Conservation (phyloP, 2,888 invertebrate genomes). For the Caradrina kadenii region DNA sequence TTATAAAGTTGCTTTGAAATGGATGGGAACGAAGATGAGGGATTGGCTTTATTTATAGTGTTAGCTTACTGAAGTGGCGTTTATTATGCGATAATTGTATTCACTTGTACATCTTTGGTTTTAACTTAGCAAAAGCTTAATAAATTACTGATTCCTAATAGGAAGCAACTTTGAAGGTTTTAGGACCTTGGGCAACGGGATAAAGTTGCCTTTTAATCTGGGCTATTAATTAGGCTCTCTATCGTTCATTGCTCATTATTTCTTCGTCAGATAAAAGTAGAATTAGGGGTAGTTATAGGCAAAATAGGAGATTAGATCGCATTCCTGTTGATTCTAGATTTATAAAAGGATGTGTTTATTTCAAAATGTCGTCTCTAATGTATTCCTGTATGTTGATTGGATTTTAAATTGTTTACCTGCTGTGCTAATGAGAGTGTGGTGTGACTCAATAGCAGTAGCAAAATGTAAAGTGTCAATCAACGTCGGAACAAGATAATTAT, state of each 20-base stretch:
- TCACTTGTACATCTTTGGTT: neutral
- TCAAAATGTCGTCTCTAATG: conserved; percentile 11
- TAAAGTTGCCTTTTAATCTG: no score
- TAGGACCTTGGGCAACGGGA: no score
- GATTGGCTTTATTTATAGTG: conserved; percentile 20
- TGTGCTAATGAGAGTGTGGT: conserved; percentile 45
- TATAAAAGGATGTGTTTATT: neutral
- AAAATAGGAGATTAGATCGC: neutral
- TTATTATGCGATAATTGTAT: neutral
- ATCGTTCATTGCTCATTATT: neutral
- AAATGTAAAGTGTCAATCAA: conserved; percentile 78
- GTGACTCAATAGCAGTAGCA: conserved; percentile 63
- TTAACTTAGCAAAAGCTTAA: neutral
- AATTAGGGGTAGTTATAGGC: neutral
- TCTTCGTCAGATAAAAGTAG: neutral
- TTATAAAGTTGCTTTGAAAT: conserved; percentile 34
- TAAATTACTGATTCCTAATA: no score
- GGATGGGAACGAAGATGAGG: conserved; percentile 30
- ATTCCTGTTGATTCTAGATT: neutral
- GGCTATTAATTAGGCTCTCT: no score
- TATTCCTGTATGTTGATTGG: conserved; percentile 21
- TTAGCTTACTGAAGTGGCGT: conserved; percentile 2
- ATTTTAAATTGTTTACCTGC: conserved; percentile 42
- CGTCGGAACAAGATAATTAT: conserved; percentile 77
- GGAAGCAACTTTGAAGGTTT: no score